These are phyloP conservation scores for Nibea coibor DNA, from an alignment of 2,113 vertebrate species.

Conservation along the genomic window DNA sequence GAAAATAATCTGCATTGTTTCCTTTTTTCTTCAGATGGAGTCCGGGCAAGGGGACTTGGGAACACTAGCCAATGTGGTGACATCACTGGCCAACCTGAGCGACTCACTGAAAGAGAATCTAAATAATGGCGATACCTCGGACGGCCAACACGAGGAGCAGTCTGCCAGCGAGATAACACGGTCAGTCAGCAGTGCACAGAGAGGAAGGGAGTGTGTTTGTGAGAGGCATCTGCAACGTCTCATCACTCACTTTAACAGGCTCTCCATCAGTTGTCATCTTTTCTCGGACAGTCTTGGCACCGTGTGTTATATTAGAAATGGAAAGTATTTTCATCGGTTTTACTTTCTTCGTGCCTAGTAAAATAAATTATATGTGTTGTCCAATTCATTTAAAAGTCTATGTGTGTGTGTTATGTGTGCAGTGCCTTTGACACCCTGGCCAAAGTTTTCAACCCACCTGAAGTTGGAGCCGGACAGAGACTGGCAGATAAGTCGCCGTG, in stretches of 20 bases:
- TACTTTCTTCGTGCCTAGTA: not conserved
- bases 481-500: conserved; percentile 87
- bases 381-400: conserved; percentile 10
- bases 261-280: not conserved
- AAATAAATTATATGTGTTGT: not conserved
- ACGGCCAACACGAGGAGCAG: conserved; percentile 91
- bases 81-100: conserved; percentile 94
- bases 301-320: no score
- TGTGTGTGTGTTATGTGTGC: conserved; percentile 47
- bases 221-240: no score
- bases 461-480: conserved; percentile 83
- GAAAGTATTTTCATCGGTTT: not conserved
- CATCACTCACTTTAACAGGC: no score
- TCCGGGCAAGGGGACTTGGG: conserved; percentile 93
- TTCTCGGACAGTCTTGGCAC: no score
- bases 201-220: conserved; percentile 5
- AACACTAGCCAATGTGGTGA: conserved; percentile 96
- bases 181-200: conserved; percentile 73
- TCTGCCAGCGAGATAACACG: conserved; percentile 96
- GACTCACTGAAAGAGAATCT: conserved; percentile 87
- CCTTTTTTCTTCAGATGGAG: conserved; percentile 84
- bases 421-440: conserved; percentile 99
- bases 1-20: conserved; percentile 14
- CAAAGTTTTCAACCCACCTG: conserved; percentile 95
- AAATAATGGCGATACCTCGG: conserved; percentile 92